phyloP scores from a whole-genome alignment of 2,113 vertebrate species.

The rat (Rattus norvegicus) region DNA sequence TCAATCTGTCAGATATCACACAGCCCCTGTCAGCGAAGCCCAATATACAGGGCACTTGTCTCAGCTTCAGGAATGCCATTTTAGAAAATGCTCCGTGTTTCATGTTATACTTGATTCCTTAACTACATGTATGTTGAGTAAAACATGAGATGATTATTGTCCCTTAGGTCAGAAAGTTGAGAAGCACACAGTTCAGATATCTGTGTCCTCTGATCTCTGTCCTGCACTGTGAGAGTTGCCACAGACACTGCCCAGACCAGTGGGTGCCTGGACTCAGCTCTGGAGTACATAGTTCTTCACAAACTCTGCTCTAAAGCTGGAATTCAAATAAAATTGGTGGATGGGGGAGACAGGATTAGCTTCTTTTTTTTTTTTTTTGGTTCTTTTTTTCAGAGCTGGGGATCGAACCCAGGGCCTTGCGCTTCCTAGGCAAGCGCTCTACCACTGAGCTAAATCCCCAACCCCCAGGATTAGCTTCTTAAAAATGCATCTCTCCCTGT shows the following conservation, averaged over 20 bases:
- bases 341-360: neutral
- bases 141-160: neutral
- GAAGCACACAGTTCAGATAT: neutral
- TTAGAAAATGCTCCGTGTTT: neutral
- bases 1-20: neutral
- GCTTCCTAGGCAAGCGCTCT: no score
- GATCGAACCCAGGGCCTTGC: no score
- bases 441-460: no score
- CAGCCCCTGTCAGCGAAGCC: neutral
- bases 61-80: neutral
- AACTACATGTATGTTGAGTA: neutral
- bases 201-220: no score
- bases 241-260: neutral
- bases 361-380: no score
- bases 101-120: neutral
- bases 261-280: neutral
- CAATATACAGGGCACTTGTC: neutral
- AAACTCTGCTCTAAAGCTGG: neutral
- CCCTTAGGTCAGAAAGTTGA: neutral
- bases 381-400: no score
- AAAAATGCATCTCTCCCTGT: neutral
- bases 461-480: neutral
- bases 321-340: neutral
- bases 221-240: neutral
- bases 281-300: neutral